Base-by-base conservation (phyloP, 2,888 invertebrate genomes). In the Hecatera dysodea region DNA sequence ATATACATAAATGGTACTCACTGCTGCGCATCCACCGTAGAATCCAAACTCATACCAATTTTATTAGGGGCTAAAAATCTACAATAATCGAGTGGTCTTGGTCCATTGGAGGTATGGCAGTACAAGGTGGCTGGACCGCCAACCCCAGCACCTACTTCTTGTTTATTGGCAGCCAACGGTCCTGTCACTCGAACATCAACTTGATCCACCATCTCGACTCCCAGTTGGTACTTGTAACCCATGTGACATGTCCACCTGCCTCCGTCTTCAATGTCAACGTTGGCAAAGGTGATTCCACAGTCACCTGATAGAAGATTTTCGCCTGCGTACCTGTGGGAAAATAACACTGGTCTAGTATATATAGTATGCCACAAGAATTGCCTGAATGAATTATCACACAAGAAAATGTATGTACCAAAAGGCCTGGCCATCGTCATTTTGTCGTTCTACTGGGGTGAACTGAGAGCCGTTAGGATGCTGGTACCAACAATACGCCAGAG, bases 161-260 rank as follows among this genome's bases (percentile, higher is more conserved):
- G 84, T 11, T 89, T 81, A 65, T 90, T 86, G 1, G 95, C 95
- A 2, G 95, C 94, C 9, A 96, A 67, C 2, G 95, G 90, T 7
- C 96, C 96, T 0, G 95, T 93, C 2, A 96, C 94, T 72, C 94
- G 87, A 1, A 96, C 93, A 17, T 85, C 67, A 1, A 96, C 83
- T 24, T 75, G 59, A 17, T 94, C 91, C 0, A 89, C 92, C 1
- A 91, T 11, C 87, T 96, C 96, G 1, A 94, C 53, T 1, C 95
- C 95, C 8, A 91, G 67, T 42, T 86, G 82, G 12, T 90, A 83
- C 22, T 86, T 85, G 0, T 92, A 91, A 0, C 96, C 96, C 94
- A 96, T 96, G 72, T 96, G 95, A 69, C 96, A 96, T 2, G 89
- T 90, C 96, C 96, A 96, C 29, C 78, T 74, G 0, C 96, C 96